Evolutionary conservation across 2,888 invertebrate species (phyloP), one percentile per base, ranked within the genome.

Genomic region (Drosophila cyrtoloma): DNA sequence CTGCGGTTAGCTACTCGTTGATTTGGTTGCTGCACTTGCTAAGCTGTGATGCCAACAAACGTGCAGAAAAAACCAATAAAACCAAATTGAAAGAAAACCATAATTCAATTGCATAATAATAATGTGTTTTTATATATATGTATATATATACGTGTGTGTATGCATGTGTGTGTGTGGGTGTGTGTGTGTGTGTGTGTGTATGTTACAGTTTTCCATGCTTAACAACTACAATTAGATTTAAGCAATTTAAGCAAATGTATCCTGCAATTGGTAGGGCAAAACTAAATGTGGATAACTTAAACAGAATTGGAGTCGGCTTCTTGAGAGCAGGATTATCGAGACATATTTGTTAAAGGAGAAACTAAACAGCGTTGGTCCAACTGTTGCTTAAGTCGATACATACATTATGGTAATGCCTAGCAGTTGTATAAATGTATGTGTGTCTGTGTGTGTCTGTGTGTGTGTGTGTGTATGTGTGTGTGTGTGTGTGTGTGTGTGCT

Each of bases 321-420:
- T 47, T 47, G 47, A 22, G 60, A 52, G 68, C 57, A 37, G 51
- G 59, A 50, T 53, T 65, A 56, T 64, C 53, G 44, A 60, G 44
- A 47, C 47, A 59, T 47, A 55, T 61, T 14, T 33, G 22, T 26
- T 64, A 42, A 42, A 16, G 42, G 57, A 50, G 52, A 62, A 72
- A 76, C 51, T 64, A 51, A 82, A 67, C 58, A 73, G 77, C 71
- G 66, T 70, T 81, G 81, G 71, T 76, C 77, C 80, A 81, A 81
- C 70, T 68, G 75, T 82, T 82, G 82, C 81, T 78, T 69, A 72
- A 79, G 65, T 80, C 80, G 72, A 76, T 80, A 64, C 78, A 67
- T 78, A 71, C 80, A 79, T 35, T 55, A 76, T 76, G 81, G 77
- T 76, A 65, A 71, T 79, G 79, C 81, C 69, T 80, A 80, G 77